Evolutionary conservation across 1,140 invertebrate genomes (phyloP).

Genomic region (Aradophagus sp.): DNA sequence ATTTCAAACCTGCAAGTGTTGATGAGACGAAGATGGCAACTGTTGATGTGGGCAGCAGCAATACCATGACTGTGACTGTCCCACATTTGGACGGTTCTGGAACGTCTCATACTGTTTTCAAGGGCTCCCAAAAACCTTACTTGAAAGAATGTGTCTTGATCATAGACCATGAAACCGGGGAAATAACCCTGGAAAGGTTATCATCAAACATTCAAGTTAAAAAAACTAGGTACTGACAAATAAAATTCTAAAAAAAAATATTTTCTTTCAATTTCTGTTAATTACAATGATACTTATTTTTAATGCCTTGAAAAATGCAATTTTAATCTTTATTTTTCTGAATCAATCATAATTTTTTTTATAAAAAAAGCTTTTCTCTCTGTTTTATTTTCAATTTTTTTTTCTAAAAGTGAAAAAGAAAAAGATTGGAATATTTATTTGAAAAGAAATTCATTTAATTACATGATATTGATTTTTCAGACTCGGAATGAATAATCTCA

Average conservation of each 20-base stretch:
- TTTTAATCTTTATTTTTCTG: too few species aligned
- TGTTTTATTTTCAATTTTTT: too few species aligned
- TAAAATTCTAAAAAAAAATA: too few species aligned
- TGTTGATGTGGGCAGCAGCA: constrained; percentile 89
- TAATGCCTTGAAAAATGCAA: too few species aligned
- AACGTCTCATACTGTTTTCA: constrained; percentile 92
- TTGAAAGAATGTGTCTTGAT: constrained; percentile 96
- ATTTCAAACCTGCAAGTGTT: constrained; percentile 97
- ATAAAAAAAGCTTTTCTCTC: too few species aligned
- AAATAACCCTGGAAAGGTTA: constrained; percentile 93
- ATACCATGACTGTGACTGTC: constrained; percentile 93
- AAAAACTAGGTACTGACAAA: constrained; percentile 85
- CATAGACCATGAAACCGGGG: constrained; percentile 91
- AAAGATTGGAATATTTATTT: too few species aligned
- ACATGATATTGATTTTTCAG: constrained; percentile 45
- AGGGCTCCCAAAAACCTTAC: constrained; percentile 92
- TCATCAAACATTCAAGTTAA: constrained; percentile 94
- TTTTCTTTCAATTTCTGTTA: too few species aligned
- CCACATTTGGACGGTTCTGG: constrained; percentile 94
- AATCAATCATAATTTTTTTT: too few species aligned
- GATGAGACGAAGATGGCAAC: constrained; percentile 92
- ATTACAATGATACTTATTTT: too few species aligned
- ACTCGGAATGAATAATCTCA: constrained; percentile 51
- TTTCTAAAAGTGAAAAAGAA: too few species aligned
- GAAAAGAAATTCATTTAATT: too few species aligned